Base-by-base conservation (phyloP, 2,888 invertebrate genomes). In the Minunthozetes semirufus region DNA sequence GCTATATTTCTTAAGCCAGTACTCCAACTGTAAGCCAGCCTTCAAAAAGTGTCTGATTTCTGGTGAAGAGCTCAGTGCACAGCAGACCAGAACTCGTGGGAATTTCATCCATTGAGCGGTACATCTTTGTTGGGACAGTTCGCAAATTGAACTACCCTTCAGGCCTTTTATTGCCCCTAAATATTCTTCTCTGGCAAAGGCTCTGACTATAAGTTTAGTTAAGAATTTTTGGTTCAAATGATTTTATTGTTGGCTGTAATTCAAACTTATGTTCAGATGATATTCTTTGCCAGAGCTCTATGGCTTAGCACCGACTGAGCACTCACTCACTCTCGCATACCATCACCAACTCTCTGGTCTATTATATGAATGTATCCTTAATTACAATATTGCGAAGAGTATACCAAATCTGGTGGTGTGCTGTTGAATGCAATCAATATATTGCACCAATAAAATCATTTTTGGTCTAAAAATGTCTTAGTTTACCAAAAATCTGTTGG, bases 111-210 rank as follows among this genome's bases (percentile, higher is more conserved):
- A 46, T 17, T 48, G 70, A 70, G 70, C 70, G 70, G 70, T 70
- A 70, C 48, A 70, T 70, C 70, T 70, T 70, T 70, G 70, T 70
- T 70, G 46, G 63, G 70, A 70, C 70, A 17, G 38, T 70, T 70
- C 48, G 42, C 27, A 70, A 70, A 70, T 46, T 48, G 70, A 68
- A 70, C n/a, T 19, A 38, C 25, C 68, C 70, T 48, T 70, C 70
- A 70, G 70, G 70, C 70, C 48, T 46, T 70, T 70, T 70, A 70
- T 70, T 22, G 46, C 70, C 48, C 42, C 48, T 70, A 70, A 70
- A 70, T 70, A 70, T 66, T 48, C 48, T 70, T 46, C 42, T 70
- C 15, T 66, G 15, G 19, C 68, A 38, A 22, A 1, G 29, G 15
- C 33, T 33, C 1, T 27, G 15, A 38, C 8, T 66, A 66, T 66